Percentiles rank a stretch among this genome's conserved stretches.
Conservation (phyloP, 2,888 invertebrate species). For the Eutolmus rufibarbis region DNA sequence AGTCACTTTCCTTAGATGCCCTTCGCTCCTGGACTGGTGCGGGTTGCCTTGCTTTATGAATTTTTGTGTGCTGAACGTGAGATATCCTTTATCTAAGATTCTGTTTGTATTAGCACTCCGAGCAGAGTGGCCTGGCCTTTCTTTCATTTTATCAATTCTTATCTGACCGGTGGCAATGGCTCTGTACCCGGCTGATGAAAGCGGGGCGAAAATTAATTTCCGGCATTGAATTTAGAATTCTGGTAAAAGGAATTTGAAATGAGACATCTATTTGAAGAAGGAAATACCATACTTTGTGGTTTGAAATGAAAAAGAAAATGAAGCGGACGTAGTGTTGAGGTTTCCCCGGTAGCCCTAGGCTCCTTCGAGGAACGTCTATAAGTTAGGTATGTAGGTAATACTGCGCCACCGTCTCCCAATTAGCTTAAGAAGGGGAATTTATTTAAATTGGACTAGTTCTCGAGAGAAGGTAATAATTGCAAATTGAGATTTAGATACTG, state of each 20-base stretch:
- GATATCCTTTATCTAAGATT: constrained; percentile 16
- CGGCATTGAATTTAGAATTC: constrained; percentile 48
- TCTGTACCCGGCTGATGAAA: not conserved
- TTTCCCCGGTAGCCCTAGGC: not conserved
- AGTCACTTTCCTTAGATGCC: not conserved
- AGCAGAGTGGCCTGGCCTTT: not conserved
- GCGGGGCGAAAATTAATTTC: constrained; percentile 47
- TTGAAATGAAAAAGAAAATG: not conserved
- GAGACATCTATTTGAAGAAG: constrained; percentile 40
- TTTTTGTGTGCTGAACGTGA: constrained; percentile 40
- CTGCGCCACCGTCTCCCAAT: not conserved
- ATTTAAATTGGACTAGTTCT: constrained; percentile 27
- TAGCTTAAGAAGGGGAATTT: constrained; percentile 6
- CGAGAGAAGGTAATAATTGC: constrained; percentile 5
- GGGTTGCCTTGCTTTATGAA: constrained; percentile 14
- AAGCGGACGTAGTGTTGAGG: not conserved
- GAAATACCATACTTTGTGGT: constrained; percentile 11
- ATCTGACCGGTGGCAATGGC: constrained; percentile 22
- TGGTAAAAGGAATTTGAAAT: constrained; percentile 45
- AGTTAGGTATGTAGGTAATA: not conserved
- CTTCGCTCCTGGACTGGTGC: not conserved
- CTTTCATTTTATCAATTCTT: constrained; percentile 28
- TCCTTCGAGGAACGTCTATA: not conserved
- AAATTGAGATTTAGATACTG: not conserved
- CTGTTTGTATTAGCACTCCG: constrained; percentile 35